phyloP scores from a whole-genome alignment of 2,797 vertebrate species.

The Carcharodon carcharias region DNA sequence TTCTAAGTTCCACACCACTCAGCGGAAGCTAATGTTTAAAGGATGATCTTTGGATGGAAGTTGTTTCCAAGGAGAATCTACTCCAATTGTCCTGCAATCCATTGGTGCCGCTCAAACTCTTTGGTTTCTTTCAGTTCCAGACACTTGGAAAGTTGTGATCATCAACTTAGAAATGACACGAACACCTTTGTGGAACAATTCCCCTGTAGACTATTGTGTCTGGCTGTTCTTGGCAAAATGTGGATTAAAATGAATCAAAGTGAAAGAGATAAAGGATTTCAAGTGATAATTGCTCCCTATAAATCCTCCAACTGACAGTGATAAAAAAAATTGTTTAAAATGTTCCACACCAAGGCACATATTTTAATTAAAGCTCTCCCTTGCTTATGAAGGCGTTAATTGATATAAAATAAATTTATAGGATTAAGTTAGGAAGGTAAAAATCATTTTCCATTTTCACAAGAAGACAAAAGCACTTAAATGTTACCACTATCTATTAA shows the following conservation, averaged over 20 bases:
- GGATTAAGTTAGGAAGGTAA: background rate
- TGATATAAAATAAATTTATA: background rate
- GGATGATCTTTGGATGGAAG: background rate
- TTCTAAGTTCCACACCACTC: background rate
- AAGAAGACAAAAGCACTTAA: background rate
- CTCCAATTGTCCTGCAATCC: background rate
- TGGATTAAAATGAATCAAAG: background rate
- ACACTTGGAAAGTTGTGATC: background rate
- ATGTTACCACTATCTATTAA: background rate
- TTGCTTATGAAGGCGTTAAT: background rate
- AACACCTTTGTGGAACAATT: too few relatives aligned
- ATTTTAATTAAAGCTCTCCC: conserved; percentile 28
- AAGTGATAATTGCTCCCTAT: background rate
- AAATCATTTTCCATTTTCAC: background rate
- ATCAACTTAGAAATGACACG: background rate
- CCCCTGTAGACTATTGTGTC: background rate
- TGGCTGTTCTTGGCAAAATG: background rate
- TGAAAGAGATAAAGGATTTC: background rate
- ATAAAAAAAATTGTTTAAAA: background rate
- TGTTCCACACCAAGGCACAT: background rate
- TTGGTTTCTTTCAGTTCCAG: background rate
- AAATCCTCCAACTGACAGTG: background rate
- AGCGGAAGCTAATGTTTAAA: background rate
- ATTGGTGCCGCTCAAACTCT: background rate
- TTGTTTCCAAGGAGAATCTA: background rate